phyloP scores from a whole-genome alignment of 2,797 vertebrate genomes.

The Pitangus sulphuratus region DNA sequence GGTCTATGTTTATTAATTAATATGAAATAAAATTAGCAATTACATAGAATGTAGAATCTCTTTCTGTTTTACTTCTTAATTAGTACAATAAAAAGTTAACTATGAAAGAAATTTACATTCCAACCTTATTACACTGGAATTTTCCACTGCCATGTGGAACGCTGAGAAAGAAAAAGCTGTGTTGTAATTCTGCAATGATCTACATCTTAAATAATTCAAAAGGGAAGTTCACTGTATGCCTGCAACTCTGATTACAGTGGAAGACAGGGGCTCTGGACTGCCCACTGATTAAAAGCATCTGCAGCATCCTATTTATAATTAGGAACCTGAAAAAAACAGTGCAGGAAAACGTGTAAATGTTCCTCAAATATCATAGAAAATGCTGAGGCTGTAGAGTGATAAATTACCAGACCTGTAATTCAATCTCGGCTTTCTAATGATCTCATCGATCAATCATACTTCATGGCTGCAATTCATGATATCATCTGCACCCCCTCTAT shows the following conservation, averaged over 20 bases:
- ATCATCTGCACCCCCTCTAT: conserved; percentile 7
- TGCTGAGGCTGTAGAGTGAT: conserved; percentile 3
- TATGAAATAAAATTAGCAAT: not conserved
- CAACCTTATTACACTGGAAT: conserved; percentile 19
- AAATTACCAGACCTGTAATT: conserved; percentile 52
- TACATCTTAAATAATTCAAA: conserved; percentile 52
- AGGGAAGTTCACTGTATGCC: conserved; percentile 14
- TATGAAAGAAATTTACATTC: not conserved
- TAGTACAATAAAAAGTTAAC: conserved; percentile 38
- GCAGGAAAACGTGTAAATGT: not conserved
- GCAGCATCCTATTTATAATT: conserved; percentile 39
- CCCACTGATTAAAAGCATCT: conserved; percentile 44
- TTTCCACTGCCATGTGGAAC: conserved; percentile 8
- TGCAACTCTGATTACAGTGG: conserved; percentile 51
- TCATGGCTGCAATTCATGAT: not conserved
- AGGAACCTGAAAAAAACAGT: not conserved
- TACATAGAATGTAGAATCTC: not conserved
- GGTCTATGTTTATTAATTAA: conserved; percentile 4
- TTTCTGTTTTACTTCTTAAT: conserved; percentile 18
- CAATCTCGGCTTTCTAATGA: conserved; percentile 54
- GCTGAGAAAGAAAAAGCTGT: not conserved
- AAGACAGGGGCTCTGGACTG: conserved; percentile 15
- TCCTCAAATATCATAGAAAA: conserved; percentile 41
- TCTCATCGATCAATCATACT: conserved; percentile 63
- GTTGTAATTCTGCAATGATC: conserved; percentile 41